phyloP scores from a whole-genome alignment of 2,888 invertebrate species.

The Hybos culiciformis region DNA sequence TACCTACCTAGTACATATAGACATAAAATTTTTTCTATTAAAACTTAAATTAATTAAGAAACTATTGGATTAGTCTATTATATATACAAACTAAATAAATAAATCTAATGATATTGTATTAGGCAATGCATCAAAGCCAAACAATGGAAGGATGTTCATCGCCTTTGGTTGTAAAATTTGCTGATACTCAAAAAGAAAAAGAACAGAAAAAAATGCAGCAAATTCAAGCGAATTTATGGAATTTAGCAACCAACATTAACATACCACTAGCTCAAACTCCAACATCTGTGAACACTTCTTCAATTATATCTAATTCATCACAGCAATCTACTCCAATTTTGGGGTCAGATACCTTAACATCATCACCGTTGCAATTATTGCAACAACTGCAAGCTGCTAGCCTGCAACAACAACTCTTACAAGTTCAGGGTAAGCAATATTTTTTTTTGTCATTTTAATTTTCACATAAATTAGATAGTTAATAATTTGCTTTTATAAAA shows the following conservation, averaged over 20 bases:
- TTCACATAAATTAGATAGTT: too few species aligned
- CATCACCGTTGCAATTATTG: constrained; percentile 48
- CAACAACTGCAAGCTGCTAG: constrained; percentile 55
- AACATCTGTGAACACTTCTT: constrained; percentile 39
- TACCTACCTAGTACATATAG: too few species aligned
- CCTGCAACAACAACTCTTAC: constrained; percentile 47
- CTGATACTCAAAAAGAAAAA: constrained; percentile 98
- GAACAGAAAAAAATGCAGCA: constrained; percentile 93
- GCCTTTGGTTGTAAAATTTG: constrained; percentile 96
- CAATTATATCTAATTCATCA: constrained; percentile 35
- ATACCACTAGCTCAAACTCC: constrained; percentile 39
- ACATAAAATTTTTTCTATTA: too few species aligned
- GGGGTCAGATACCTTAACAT: constrained; percentile 40
- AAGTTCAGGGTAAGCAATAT: constrained; percentile 36
- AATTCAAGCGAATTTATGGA: constrained; percentile 87
- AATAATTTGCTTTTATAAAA: too few species aligned
- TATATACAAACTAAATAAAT: too few species aligned
- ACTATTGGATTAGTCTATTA: too few species aligned
- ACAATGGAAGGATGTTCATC: constrained; percentile 99
- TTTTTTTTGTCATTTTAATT: too few species aligned
- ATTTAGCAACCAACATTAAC: constrained; percentile 48
- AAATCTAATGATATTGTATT: neutral
- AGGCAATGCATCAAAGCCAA: constrained; percentile 89
- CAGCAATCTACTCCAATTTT: constrained; percentile 35
- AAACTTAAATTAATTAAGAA: too few species aligned